These are phyloP conservation scores for Pseudorhiza aurosa DNA, from an alignment of 30 jellyfish, hydroid and myxozoan species.

Conservation along the genomic window DNA sequence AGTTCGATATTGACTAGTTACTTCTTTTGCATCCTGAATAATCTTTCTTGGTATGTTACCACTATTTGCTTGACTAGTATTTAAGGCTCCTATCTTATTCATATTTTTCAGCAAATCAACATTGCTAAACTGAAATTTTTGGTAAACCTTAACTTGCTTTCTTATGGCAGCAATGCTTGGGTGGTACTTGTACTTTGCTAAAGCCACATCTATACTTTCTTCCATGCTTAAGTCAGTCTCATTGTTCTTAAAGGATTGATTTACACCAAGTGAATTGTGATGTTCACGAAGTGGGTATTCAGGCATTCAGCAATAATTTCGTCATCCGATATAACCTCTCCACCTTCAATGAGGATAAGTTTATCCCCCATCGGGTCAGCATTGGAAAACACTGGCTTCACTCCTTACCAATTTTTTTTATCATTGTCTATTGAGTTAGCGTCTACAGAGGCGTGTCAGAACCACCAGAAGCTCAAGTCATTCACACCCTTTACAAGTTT, in stretches of 20 bases:
- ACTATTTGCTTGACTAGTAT: neutral
- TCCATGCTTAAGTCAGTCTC: neutral
- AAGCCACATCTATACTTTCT: conserved; percentile 6
- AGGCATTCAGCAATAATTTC: conserved; percentile 6
- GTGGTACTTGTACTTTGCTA: conserved; percentile 2
- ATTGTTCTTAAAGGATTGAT: neutral
- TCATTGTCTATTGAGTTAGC: conserved; percentile 24
- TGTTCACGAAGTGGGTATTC: conserved; percentile 13
- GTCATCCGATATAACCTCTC: conserved; percentile 28
- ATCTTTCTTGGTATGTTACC: conserved; percentile 6
- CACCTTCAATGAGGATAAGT: conserved; percentile 22
- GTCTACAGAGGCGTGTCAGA: conserved; percentile 10
- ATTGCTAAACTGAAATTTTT: conserved; percentile 3
- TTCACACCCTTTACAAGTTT: too few relatives aligned
- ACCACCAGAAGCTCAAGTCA: too few relatives aligned
- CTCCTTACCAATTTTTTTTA: conserved; percentile 27
- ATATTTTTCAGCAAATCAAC: neutral
- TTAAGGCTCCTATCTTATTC: neutral
- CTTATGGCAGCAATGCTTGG: conserved; percentile 4
- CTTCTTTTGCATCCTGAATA: neutral
- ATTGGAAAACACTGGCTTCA: conserved; percentile 46
- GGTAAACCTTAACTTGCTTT: neutral
- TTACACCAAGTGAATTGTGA: conserved; percentile 27
- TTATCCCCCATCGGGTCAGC: conserved; percentile 50
- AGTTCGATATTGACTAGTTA: conserved; percentile 7